Conservation (phyloP, 2,797 vertebrate genomes). For the Pipistrellus kuhlii region DNA sequence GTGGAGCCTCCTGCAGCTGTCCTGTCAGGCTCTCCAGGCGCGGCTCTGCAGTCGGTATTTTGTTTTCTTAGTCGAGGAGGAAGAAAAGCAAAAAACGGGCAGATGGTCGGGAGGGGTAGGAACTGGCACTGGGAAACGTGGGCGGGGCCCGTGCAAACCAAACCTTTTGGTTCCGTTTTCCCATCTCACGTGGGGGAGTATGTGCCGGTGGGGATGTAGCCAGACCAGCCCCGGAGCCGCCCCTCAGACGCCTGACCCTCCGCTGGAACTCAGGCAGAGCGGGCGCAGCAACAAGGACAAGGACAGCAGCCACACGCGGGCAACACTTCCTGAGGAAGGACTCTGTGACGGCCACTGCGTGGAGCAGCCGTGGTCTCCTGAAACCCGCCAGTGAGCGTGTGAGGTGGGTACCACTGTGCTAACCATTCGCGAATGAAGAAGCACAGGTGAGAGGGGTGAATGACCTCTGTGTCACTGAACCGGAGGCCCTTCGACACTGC, state of each 20-base stretch:
- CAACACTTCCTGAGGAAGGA: neutral
- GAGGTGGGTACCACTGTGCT: neutral
- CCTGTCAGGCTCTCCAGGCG: neutral
- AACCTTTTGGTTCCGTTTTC: neutral
- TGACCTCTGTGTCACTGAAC: neutral
- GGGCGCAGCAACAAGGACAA: rapidly evolving
- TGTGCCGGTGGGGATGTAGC: neutral
- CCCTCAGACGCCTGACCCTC: neutral
- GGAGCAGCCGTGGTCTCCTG: neutral
- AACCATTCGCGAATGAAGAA: neutral
- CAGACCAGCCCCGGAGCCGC: rapidly evolving
- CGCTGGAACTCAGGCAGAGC: neutral
- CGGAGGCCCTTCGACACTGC: neutral
- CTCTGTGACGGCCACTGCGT: neutral
- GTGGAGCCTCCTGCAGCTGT: neutral
- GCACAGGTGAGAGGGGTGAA: neutral
- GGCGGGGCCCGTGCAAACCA: neutral
- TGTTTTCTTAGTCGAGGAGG: conserved; percentile 61
- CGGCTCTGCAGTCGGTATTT: conserved; percentile 8
- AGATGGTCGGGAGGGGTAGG: conserved; percentile 73
- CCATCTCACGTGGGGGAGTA: neutral
- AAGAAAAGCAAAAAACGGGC: conserved; percentile 68
- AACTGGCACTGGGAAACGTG: conserved; percentile 48
- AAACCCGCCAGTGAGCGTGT: neutral
- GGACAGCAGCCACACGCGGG: rapidly evolving